Evolutionary conservation across 2,113 vertebrate genomes (phyloP), one percentile per base, ranked within the genome.

Genomic region (Noctilio leporinus): DNA sequence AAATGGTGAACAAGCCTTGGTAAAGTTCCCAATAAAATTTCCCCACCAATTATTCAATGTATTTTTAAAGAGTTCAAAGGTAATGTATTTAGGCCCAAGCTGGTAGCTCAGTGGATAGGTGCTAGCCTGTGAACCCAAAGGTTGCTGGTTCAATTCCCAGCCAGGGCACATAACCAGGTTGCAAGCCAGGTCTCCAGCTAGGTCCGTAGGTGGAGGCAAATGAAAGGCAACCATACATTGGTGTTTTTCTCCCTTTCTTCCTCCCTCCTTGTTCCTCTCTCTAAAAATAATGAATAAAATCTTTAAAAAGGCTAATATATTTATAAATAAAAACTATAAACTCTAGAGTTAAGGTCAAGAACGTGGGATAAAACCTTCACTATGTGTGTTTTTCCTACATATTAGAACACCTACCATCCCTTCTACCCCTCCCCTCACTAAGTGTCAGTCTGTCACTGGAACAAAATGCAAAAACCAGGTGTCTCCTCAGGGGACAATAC

Each of bases 401-500:
- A 3, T 70, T 19, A n/a, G 47, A 53, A 75, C 45, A 84, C 35
- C 6, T 4, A 51, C 28, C 28, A 43, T 7, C 20, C 80, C 28
- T 65, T 49, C 45, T 30, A 33, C 55, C n/a, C 17, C 57, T 19
- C 10, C 30, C 40, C 38, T 33, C 10, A 7, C 64, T 2, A 28
- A 45, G 14, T 30, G 64, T 86, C 75, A 17, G 15, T 5, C 9
- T 26, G 14, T 78, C 28, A 40, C 10, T 15, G 6, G 4, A 16
- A 57, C 14, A 49, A 57, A 59, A 65, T 17, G 26, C 33, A 67
- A 30, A 7, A 4, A 16, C 43, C 26, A 57, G 9, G 57, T 0
- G 16, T 30, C 28, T 28, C 16, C 57, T 0, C 2, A 15, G 6
- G 35, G 45, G 64, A 47, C 7, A 11, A 10, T 1, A 4, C 10